A percentile compares a stretch with the other conserved stretches of the same genome.
These are phyloP conservation scores for Chlorocebus sabaeus DNA, from an alignment of 2,113 vertebrate genomes.

Conservation along the genomic window DNA sequence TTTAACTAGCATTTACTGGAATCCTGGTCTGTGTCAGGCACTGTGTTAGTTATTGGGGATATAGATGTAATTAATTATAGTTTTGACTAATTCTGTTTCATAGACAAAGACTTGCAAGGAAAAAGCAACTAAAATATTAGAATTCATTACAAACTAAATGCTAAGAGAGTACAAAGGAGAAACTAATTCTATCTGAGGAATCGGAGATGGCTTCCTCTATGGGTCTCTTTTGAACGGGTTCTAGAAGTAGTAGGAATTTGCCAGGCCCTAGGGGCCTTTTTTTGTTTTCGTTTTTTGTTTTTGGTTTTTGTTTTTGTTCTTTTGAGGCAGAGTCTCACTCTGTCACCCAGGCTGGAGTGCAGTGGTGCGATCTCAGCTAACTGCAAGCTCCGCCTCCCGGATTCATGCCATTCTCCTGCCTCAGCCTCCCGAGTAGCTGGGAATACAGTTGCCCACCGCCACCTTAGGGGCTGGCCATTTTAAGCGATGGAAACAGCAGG, in stretches of 20 bases:
- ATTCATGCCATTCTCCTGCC: no score
- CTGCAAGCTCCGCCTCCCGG: no score
- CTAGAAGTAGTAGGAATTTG: not conserved
- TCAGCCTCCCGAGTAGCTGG: no score
- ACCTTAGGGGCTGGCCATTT: not conserved
- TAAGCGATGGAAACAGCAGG: not conserved
- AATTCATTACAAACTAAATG: not conserved
- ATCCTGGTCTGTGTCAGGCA: not conserved
- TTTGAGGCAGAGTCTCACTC: no score
- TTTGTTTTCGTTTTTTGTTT: no score
- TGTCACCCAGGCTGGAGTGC: no score
- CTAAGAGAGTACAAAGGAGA: not conserved
- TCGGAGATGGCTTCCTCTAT: not conserved
- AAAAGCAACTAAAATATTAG: not conserved
- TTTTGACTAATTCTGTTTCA: slow-evolving; percentile 1
- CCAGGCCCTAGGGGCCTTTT: not conserved
- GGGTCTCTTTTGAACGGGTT: not conserved
- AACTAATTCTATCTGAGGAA: not conserved
- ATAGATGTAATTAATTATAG: slow-evolving; percentile 1
- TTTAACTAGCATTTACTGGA: not conserved
- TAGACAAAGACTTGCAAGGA: not conserved
- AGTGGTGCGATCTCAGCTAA: no score
- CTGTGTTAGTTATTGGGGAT: not conserved
- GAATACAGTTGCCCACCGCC: no score
- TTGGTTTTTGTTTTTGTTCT: no score